These are phyloP conservation scores for Conops quadrifasciatus DNA, from an alignment of 2,888 invertebrate genomes.

Conservation along the genomic window DNA sequence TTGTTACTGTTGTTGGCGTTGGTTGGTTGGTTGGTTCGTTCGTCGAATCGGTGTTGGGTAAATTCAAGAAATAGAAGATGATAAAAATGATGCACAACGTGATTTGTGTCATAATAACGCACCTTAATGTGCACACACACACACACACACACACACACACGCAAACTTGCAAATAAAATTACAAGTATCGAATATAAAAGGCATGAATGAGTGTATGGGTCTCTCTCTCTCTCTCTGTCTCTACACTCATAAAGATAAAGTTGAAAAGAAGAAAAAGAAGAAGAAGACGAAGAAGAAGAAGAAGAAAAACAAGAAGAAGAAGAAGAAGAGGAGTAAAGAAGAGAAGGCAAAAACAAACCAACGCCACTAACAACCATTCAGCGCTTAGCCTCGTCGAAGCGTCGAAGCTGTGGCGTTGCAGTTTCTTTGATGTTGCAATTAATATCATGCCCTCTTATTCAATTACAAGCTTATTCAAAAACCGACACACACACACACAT, in stretches of 20 bases:
- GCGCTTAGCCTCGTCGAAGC: neutral
- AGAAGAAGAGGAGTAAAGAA: neutral
- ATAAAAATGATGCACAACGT: neutral
- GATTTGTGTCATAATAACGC: slow-evolving; percentile 17
- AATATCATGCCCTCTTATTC: slow-evolving; percentile 15
- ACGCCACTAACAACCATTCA: neutral
- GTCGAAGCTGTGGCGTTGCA: neutral
- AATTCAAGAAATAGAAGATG: neutral
- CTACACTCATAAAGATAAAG: neutral
- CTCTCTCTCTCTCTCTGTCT: too few relatives aligned
- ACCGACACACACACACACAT: slow-evolving; percentile 9
- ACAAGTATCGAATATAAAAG: too few relatives aligned
- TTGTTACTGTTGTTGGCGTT: neutral
- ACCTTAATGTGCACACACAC: slow-evolving; percentile 4
- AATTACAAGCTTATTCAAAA: slow-evolving; percentile 11
- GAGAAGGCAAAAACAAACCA: neutral
- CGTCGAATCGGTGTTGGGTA: neutral
- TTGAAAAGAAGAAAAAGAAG: neutral
- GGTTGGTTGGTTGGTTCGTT: neutral
- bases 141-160: neutral
- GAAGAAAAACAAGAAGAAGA: neutral
- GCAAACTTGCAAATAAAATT: too few relatives aligned
- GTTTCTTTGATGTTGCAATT: slow-evolving; percentile 8
- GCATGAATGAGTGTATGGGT: too few relatives aligned
- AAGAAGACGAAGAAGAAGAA: neutral